These are phyloP conservation scores for Hemicentrotus pulcherrimus DNA, from an alignment of 35 echinoderm and acorn worm species.

Conservation along the genomic window DNA sequence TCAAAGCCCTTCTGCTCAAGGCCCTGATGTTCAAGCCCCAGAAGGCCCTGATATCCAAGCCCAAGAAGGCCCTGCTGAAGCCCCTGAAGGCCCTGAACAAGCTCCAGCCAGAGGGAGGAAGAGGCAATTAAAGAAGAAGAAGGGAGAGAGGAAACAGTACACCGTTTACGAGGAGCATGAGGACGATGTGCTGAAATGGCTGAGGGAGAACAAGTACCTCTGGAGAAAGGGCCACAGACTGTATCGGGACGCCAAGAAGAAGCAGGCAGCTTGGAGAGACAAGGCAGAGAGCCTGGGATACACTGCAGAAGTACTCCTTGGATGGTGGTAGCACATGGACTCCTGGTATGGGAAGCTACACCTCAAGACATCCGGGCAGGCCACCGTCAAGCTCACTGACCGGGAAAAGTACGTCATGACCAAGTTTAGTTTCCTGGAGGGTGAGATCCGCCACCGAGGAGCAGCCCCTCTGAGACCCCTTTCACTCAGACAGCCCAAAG, in stretches of 20 bases:
- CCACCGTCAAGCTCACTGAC: slow-evolving; percentile 42
- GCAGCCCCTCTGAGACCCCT: slow-evolving; percentile 32
- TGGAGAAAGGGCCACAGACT: slow-evolving; percentile 22
- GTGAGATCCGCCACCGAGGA: slow-evolving; percentile 31
- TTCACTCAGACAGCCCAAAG: slow-evolving; percentile 29
- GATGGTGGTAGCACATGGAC: slow-evolving; percentile 48
- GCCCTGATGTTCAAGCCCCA: not conserved
- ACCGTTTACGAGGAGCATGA: slow-evolving; percentile 36
- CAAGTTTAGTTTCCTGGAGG: slow-evolving; percentile 49
- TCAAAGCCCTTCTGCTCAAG: not conserved
- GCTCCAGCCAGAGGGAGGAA: not conserved
- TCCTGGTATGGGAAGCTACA: slow-evolving; percentile 45
- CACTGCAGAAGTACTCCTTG: slow-evolving; percentile 44
- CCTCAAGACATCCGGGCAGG: slow-evolving; percentile 48
- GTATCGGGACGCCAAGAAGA: slow-evolving; percentile 42
- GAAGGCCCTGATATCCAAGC: not conserved
- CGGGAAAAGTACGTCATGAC: slow-evolving; percentile 29
- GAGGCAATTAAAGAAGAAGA: not conserved
- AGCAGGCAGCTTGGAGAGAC: slow-evolving; percentile 43
- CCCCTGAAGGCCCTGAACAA: not conserved
- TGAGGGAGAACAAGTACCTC: slow-evolving; percentile 49
- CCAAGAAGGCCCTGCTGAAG: not conserved
- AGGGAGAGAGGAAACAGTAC: slow-evolving; percentile 51
- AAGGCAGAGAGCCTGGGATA: slow-evolving; percentile 31
- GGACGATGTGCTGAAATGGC: slow-evolving; percentile 42